Conservation (phyloP, 2,888 invertebrate genomes). For the Antheraea assamensis region DNA sequence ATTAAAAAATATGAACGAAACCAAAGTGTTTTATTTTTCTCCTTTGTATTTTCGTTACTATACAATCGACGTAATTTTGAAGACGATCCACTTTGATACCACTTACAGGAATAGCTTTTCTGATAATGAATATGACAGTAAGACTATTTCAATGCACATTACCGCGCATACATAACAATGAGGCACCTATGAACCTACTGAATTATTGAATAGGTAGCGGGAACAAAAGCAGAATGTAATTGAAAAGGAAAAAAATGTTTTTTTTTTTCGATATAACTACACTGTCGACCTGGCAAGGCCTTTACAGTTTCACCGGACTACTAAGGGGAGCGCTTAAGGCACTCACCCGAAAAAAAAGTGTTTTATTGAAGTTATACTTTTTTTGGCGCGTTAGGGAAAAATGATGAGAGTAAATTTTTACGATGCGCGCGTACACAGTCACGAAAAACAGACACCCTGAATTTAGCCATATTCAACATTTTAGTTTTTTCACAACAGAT, state of each 20-base stretch:
- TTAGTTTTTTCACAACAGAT: too few species aligned
- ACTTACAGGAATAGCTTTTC: background rate
- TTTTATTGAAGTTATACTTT: too few species aligned
- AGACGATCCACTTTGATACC: background rate
- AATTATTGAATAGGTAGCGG: conserved; percentile 59
- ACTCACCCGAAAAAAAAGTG: too few species aligned
- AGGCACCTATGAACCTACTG: conserved; percentile 65
- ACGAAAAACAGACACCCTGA: too few species aligned
- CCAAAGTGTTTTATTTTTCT: background rate
- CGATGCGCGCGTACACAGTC: too few species aligned
- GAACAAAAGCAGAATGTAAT: conserved; percentile 44
- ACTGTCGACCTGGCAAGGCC: too few species aligned
- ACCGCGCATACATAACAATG: conserved; percentile 54
- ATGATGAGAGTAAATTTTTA: too few species aligned
- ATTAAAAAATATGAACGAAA: background rate
- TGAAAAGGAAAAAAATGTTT: background rate
- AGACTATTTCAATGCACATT: background rate
- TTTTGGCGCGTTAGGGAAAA: too few species aligned
- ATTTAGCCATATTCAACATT: too few species aligned
- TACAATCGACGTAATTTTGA: background rate
- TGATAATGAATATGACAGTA: background rate
- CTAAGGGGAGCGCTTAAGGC: too few species aligned
- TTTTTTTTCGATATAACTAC: background rate
- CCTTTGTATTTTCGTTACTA: background rate
- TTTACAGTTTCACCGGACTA: too few species aligned